phyloP scores from a whole-genome alignment of 2,113 vertebrate genomes.

The Octodon degus region DNA sequence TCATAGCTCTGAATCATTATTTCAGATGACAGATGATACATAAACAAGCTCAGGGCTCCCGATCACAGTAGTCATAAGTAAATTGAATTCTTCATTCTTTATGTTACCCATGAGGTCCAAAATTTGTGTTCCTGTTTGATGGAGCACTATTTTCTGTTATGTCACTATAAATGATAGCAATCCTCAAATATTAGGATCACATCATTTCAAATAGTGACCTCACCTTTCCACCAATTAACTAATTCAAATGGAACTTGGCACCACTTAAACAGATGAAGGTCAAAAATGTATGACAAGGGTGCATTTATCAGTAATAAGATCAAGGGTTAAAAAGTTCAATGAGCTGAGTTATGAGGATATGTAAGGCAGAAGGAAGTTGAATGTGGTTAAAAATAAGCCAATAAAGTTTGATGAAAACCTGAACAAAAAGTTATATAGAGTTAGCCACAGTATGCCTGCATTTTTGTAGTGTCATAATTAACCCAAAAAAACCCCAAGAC shows the following conservation, averaged over 20 bases:
- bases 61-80: background rate
- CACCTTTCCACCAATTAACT: background rate
- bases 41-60: background rate
- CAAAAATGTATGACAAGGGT: background rate
- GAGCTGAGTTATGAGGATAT: background rate
- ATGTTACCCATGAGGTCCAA: background rate
- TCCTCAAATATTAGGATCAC: background rate
- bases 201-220: constrained; percentile 2
- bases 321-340: constrained; percentile 5
- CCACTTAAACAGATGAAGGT: constrained; percentile 40
- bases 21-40: background rate
- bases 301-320: constrained; percentile 34
- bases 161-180: background rate
- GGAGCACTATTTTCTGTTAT: background rate
- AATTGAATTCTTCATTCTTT: background rate
- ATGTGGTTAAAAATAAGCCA: constrained; percentile 25
- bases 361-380: constrained; percentile 46
- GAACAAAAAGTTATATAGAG: background rate
- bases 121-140: constrained; percentile 24
- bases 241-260: background rate
- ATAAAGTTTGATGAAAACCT: background rate
- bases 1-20: background rate
- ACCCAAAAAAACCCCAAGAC: background rate
- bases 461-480: background rate
- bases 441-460: background rate